phyloP scores from a whole-genome alignment of 2,113 vertebrate species.

The Eudyptes chrysolophus region DNA sequence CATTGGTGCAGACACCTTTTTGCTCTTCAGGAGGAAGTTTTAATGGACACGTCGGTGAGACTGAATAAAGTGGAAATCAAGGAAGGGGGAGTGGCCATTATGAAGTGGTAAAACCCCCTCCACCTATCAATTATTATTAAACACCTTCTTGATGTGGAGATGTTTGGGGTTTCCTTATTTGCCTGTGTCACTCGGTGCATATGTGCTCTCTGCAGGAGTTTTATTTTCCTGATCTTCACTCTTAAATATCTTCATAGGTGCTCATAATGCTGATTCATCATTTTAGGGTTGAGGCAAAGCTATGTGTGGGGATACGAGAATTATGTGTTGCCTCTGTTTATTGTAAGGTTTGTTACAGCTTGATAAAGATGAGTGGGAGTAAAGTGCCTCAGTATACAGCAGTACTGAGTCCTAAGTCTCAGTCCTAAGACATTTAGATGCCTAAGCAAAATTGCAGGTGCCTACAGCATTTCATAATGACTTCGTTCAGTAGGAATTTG shows the following conservation, averaged over 20 bases:
- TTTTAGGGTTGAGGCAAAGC: neutral
- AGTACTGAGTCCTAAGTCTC: neutral
- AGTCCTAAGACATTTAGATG: neutral
- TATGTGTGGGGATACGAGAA: neutral
- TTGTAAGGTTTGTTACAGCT: neutral
- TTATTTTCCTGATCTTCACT: neutral
- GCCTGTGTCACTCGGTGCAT: accelerated
- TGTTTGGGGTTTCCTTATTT: neutral
- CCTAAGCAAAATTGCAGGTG: neutral
- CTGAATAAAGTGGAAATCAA: neutral
- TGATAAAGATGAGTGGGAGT: neutral
- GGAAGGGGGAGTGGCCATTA: neutral
- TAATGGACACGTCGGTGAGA: neutral
- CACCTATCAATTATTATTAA: neutral
- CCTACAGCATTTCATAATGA: neutral
- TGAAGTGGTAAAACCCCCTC: neutral
- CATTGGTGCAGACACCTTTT: neutral
- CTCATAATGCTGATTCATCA: neutral
- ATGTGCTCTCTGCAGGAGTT: neutral
- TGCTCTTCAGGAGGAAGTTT: neutral
- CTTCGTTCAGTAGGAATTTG: neutral
- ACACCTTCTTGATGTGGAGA: neutral
- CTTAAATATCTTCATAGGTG: neutral
- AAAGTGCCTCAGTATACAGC: neutral
- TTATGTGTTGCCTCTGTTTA: neutral